These are phyloP conservation scores for Strix occidentalis DNA, from an alignment of 2,797 vertebrate species.

Conservation along the genomic window DNA sequence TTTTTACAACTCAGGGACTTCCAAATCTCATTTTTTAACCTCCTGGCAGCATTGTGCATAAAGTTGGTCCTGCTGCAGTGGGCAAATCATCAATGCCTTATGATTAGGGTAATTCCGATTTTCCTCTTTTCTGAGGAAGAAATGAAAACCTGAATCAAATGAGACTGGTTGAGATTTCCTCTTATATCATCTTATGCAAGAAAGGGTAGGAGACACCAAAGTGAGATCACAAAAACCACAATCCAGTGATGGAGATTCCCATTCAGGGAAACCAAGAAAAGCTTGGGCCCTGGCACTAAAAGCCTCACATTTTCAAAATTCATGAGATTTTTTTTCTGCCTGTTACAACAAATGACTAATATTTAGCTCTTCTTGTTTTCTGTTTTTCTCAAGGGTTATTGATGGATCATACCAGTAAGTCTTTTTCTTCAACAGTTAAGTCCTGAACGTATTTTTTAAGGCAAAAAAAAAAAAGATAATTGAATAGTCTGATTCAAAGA, in stretches of 20 bases:
- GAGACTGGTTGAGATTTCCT: not conserved
- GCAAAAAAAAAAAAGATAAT: not conserved
- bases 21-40: conserved; percentile 1
- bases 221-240: not conserved
- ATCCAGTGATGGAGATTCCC: not conserved
- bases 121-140: conserved; percentile 29
- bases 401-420: not conserved
- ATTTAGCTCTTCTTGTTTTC: not conserved
- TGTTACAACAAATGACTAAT: not conserved
- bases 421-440: not conserved
- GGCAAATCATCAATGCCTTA: not conserved
- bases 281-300: not conserved
- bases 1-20: conserved; percentile 36
- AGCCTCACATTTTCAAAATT: not conserved
- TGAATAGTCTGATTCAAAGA: not conserved
- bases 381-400: not conserved
- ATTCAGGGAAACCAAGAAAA: not conserved
- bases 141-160: conserved; percentile 4
- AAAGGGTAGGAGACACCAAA: not conserved
- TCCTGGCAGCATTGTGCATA: not conserved
- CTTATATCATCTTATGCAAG: not conserved
- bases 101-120: not conserved
- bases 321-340: not conserved
- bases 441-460: not conserved
- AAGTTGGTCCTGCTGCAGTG: not conserved